Evolutionary conservation across 2,113 vertebrate genomes (phyloP).

Genomic region (Rhagologus leucostigma): DNA sequence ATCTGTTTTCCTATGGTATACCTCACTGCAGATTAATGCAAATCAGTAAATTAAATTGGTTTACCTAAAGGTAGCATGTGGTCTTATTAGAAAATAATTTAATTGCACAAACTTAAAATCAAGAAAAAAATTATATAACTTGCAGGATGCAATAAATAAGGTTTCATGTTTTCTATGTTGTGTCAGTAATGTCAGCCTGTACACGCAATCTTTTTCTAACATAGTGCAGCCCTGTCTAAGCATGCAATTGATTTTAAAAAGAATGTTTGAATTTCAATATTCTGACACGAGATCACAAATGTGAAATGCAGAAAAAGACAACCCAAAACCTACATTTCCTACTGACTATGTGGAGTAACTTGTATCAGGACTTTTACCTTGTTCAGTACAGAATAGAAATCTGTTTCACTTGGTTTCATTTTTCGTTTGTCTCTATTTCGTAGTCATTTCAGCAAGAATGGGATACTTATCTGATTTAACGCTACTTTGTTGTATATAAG

Average conservation of each 20-base stretch:
- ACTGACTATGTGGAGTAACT: not conserved
- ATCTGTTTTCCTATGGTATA: not conserved
- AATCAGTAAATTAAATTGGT: not conserved
- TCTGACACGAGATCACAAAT: not conserved
- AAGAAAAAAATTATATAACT: not conserved
- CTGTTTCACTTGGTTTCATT: not conserved
- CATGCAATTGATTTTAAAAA: not conserved
- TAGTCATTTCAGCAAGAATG: not conserved
- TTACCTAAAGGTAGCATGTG: not conserved
- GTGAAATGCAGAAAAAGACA: not conserved
- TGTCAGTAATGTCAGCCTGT: not conserved
- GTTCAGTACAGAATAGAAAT: not conserved
- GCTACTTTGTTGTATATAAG: not conserved
- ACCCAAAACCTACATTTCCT: not conserved
- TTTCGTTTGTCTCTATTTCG: not conserved
- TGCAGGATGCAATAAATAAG: not conserved
- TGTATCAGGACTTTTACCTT: not conserved
- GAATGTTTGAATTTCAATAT: not conserved
- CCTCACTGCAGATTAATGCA: not conserved
- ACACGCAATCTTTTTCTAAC: not conserved
- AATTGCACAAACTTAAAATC: not conserved
- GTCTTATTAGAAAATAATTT: not conserved
- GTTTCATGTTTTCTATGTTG: not conserved
- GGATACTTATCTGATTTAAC: not conserved
- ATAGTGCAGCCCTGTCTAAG: not conserved